Evolutionary conservation across 2,113 vertebrate species (phyloP), one percentile per base, ranked within the genome.

Genomic region (Clupea harengus): DNA sequence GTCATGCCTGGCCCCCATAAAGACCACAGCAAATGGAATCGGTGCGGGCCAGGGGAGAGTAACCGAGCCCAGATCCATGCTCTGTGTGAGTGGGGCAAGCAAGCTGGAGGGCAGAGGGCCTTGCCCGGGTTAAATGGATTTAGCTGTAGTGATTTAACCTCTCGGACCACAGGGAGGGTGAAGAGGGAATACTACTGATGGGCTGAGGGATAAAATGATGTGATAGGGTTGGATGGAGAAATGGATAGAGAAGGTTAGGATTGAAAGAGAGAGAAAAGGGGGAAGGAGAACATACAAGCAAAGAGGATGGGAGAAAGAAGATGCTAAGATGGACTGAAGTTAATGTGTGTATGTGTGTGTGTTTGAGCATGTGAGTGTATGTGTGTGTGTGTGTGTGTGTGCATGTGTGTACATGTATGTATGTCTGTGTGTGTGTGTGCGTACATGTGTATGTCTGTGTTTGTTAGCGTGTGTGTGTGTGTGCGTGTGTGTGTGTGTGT

Each of bases 371-470:
- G 57, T 46, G 20, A 46, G 45, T 84, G 85, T 85, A 86, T 85
- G 84, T 87, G 54, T 84, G 84, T 84, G 83, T 86, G 88, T 90
- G 86, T 82, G 85, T 85, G 81, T 82, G 60, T 85, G 22, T 81
- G 45, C 85, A 52, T 88, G 85, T 87, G 85, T 82, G 81, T 82
- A 84, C 78, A 82, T 81, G 67, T 50, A 32, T 67, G 32, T 84
- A 10, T 85, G 86, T 85, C 86, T 86, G 82, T 86, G 67, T 86
- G 84, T 83, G 84, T 85, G 87, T 81, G 85, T 80, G 85, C 80
- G 85, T 83, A 67, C 75, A 64, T 85, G 22, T 81, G 45, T 87
- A 52, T 88, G 85, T 86, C 83, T 82, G 83, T 83, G 86, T 82
- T 82, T 81, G 72, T 52, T 39, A 39, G 64, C 86, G 85, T 87